Evolutionary conservation across 2,888 invertebrate genomes (phyloP).

Genomic region (Agrypnus murinus): DNA sequence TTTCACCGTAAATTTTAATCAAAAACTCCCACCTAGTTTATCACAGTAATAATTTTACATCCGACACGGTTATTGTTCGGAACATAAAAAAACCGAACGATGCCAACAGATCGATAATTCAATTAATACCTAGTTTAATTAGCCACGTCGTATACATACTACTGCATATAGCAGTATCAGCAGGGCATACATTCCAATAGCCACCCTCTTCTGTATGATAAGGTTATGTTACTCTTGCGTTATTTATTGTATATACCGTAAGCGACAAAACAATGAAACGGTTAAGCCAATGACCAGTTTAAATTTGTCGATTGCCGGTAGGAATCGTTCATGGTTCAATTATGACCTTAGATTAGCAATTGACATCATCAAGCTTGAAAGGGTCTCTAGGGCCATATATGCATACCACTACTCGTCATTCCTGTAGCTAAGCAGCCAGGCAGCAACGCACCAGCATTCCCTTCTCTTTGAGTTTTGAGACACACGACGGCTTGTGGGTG

Average conservation of each 20-base stretch:
- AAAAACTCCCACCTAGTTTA: conserved; percentile 18
- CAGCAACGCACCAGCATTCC: not conserved
- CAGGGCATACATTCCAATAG: conserved; percentile 1
- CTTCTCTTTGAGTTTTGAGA: not conserved
- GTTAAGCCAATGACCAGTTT: conserved; percentile 8
- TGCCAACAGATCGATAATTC: conserved; percentile 33
- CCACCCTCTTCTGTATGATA: no score
- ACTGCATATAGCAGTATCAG: no score
- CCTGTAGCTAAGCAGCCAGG: no score
- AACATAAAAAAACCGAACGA: conserved; percentile 27
- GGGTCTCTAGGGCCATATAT: conserved; percentile 6
- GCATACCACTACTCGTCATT: not conserved
- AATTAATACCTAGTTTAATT: conserved; percentile 26
- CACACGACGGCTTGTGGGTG: not conserved
- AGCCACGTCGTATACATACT: not conserved
- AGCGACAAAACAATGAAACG: not conserved
- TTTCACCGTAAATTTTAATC: conserved; percentile 16
- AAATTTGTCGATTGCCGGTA: conserved; percentile 19
- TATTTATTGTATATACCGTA: no score
- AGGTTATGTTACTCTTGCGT: no score
- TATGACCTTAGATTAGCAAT: conserved; percentile 50
- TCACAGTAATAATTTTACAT: conserved; percentile 30
- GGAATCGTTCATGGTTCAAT: conserved; percentile 39
- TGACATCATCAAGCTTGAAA: conserved; percentile 43
- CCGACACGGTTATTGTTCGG: conserved; percentile 31